Conservation (phyloP, 1,140 invertebrate species). For the Lepidurus apus region DNA sequence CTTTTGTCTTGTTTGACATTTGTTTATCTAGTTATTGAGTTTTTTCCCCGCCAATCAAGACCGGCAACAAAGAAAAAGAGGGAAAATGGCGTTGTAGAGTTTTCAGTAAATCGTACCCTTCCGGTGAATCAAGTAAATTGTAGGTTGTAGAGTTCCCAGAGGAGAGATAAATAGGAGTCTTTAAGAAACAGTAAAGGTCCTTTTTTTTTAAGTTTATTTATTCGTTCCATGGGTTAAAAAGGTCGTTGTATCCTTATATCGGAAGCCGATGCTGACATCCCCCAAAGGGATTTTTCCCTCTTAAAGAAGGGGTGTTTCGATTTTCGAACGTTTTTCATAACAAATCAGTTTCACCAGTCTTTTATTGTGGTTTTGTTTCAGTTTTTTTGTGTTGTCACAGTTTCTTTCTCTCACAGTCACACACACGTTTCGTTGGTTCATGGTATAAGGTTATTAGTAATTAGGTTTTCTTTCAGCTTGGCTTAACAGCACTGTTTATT, state of each 20-base stretch:
- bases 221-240: neutral
- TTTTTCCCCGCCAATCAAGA: too few species aligned
- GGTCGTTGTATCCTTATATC: neutral
- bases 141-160: too few species aligned
- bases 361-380: too few species aligned
- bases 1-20: too few species aligned
- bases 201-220: neutral
- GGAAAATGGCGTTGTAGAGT: too few species aligned
- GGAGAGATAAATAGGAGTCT: too few species aligned
- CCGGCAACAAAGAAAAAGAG: too few species aligned
- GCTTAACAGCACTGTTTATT: neutral
- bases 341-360: too few species aligned
- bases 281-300: constrained; percentile 5
- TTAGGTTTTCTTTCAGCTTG: constrained; percentile 4
- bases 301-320: neutral
- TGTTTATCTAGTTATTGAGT: too few species aligned
- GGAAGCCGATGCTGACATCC: neutral
- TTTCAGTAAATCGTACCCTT: too few species aligned
- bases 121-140: too few species aligned
- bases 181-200: neutral
- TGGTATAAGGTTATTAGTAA: neutral
- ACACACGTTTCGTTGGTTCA: neutral
- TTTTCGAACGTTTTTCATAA: neutral
- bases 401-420: neutral
- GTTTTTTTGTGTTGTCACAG: neutral